Percentiles rank a stretch among this genome's conserved stretches.
Conservation (phyloP, 2,888 invertebrate species). For the Lithosia quadra region DNA sequence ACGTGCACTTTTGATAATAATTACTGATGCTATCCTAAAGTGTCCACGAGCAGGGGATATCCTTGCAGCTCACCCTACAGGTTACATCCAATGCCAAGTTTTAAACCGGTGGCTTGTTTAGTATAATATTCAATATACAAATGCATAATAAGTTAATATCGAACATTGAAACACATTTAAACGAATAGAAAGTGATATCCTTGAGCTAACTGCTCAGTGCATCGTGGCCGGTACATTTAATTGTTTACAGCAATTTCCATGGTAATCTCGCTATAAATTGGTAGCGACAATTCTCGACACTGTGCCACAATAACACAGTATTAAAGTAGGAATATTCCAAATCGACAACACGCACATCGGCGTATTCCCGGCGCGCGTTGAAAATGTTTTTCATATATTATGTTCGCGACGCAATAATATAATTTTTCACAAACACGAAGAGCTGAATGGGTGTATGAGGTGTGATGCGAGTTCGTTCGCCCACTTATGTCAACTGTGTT, state of each 20-base stretch:
- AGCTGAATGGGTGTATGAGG: constrained; percentile 8
- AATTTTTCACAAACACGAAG: constrained; percentile 6
- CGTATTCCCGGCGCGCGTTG: not conserved
- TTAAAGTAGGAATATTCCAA: constrained; percentile 1
- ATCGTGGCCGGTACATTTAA: not conserved
- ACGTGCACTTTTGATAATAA: not conserved
- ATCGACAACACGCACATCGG: not conserved
- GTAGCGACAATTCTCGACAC: not conserved
- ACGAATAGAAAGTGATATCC: constrained; percentile 4
- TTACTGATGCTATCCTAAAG: not conserved
- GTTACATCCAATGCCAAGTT: not conserved
- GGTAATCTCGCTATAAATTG: not conserved
- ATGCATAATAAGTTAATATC: not conserved
- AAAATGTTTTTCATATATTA: not conserved
- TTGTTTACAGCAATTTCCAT: not conserved
- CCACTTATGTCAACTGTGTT: constrained; percentile 5
- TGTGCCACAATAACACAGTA: not conserved
- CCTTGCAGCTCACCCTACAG: not conserved
- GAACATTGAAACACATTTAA: not conserved
- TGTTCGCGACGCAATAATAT: not conserved
- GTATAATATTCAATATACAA: not conserved
- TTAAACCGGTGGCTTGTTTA: not conserved
- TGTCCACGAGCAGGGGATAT: not conserved
- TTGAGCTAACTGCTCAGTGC: constrained; percentile 1
- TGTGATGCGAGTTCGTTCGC: constrained; percentile 9